Percentiles rank a stretch among this genome's conserved stretches.
phyloP scores from a whole-genome alignment of 2,888 invertebrate species.

The Rhyacophila evoluta region DNA sequence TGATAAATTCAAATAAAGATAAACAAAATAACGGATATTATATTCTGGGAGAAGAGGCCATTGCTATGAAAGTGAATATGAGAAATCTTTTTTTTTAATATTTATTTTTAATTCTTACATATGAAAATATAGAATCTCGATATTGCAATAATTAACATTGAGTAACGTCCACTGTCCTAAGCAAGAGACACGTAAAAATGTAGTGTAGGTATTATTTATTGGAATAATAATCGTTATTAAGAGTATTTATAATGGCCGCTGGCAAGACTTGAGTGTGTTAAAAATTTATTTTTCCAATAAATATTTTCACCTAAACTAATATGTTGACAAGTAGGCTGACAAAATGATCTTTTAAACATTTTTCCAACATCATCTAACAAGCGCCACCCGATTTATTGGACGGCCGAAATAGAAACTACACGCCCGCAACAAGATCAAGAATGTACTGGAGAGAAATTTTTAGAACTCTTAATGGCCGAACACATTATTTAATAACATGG shows the following conservation, averaged over 20 bases:
- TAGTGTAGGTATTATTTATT: background rate
- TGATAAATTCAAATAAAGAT: too few relatives aligned
- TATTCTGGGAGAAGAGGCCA: too few relatives aligned
- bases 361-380: constrained; percentile 3
- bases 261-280: background rate
- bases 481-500: constrained; percentile 14
- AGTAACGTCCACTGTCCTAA: too few relatives aligned
- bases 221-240: background rate
- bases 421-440: background rate
- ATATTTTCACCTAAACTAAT: background rate
- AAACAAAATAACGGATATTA: too few relatives aligned
- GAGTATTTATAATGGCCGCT: constrained; percentile 3
- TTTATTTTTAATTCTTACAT: too few relatives aligned
- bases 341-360: constrained; percentile 24
- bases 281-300: constrained; percentile 5
- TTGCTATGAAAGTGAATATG: too few relatives aligned
- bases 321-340: constrained; percentile 18
- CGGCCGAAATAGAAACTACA: constrained; percentile 16
- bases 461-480: background rate
- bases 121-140: too few relatives aligned
- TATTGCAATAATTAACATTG: too few relatives aligned
- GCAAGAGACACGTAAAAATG: background rate
- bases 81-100: too few relatives aligned
- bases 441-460: background rate
- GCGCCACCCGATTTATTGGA: constrained; percentile 12